Evolutionary conservation across 2,888 invertebrate genomes (phyloP), one percentile per base, ranked within the genome.

Genomic region (Oscheius sp.): DNA sequence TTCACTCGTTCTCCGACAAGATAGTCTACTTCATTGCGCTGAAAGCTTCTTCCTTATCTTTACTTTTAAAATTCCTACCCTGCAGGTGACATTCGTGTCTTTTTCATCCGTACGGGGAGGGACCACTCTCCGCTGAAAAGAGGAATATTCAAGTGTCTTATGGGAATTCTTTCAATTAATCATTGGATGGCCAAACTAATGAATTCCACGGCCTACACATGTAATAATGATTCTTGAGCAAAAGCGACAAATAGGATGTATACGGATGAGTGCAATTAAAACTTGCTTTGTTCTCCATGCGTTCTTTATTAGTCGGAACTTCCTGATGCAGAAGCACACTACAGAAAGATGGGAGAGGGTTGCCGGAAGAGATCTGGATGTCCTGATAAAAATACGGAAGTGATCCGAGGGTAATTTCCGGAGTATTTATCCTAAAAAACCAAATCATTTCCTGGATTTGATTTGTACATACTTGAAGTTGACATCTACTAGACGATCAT

Each of bases 311-410:
- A 45, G 45, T 61, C 27, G 61, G 63, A 25, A 42, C 39, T 25
- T 42, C 27, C 42, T 42, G 61, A 33, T 68, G 58, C 37, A 65
- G 58, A 5, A 73, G 52, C 10, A 53, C 45, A 45, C 53, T 65
- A 46, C 75, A 76, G 33, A 70, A 69, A 8, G 63, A 63, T 8
- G 65, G 58, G 20, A 76, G 73, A 8, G 75, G 75, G 58, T 72
- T 72, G 6, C 75, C 75, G 3, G 75, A 73, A 0, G 70, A 72
- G 23, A 76, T 69, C 15, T 53, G 23, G 29, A 73, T 68, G 23
- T 66, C 33, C 23, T 34, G 42, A 23, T 55, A 55, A 25, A 55
- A 55, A 17, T 55, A 34, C 33, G 55, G 71, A 55, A 55, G 55
- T 55, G 55, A 55, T 31, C 45, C 61, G 1, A 61, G 27, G 12